Percentiles rank a stretch among this genome's conserved stretches.
Conservation (phyloP, 2,797 vertebrate genomes). For the Taeniopygia guttata region DNA sequence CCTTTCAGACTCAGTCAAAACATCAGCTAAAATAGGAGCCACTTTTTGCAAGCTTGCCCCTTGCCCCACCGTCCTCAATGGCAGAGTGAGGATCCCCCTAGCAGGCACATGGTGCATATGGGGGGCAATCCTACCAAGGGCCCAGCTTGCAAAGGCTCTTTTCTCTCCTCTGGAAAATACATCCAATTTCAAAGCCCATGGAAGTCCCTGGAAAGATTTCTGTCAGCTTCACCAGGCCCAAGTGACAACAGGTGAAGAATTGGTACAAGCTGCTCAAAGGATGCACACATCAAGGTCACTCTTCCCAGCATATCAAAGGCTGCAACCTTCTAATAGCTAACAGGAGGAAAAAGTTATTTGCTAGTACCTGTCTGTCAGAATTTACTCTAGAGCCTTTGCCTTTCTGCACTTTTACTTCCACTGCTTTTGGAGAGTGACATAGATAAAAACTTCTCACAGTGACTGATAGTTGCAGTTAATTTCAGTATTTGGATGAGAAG, state of each 20-base stretch:
- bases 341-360: background rate
- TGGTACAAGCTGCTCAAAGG: background rate
- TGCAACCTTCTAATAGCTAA: background rate
- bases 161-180: background rate
- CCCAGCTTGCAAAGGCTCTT: background rate
- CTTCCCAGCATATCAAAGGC: background rate
- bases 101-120: fast-evolving
- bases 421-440: background rate
- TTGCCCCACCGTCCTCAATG: fast-evolving
- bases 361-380: background rate
- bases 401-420: background rate
- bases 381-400: background rate
- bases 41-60: background rate
- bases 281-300: background rate
- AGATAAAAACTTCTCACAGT: background rate
- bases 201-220: background rate
- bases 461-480: background rate
- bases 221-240: background rate
- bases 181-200: background rate
- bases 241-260: background rate
- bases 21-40: background rate
- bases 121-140: background rate
- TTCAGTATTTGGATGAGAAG: background rate
- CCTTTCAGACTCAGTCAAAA: background rate
- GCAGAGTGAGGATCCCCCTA: background rate